Evolutionary conservation across 2,888 invertebrate species (phyloP).

Genomic region (Acanthosepion lycidas): DNA sequence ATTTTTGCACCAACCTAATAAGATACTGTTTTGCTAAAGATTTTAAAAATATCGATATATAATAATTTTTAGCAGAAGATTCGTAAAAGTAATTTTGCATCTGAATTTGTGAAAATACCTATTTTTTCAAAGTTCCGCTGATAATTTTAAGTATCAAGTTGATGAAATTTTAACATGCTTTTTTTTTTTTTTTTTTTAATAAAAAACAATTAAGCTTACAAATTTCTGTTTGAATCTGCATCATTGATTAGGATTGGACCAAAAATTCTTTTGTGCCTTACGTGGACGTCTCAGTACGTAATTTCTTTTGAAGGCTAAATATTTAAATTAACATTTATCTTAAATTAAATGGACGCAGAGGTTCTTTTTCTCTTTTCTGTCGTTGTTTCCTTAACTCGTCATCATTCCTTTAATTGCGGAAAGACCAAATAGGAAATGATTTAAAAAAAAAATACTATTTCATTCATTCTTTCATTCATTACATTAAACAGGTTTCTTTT

Average conservation of each 20-base stretch:
- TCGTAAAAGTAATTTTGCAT: no score
- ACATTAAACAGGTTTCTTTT: not conserved
- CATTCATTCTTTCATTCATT: constrained; percentile 16
- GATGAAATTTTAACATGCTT: no score
- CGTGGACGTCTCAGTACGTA: not conserved
- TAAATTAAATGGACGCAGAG: not conserved
- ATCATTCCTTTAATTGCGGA: not conserved
- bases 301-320: not conserved
- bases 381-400: not conserved
- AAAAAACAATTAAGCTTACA: no score
- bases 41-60: no score
- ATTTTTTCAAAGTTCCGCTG: no score
- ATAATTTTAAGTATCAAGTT: no score
- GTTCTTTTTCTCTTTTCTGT: not conserved
- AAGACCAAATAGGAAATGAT: not conserved
- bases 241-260: not conserved
- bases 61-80: no score
- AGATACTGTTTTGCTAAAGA: no score
- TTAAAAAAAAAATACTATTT: not conserved
- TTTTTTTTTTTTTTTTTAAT: no score
- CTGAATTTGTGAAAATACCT: no score
- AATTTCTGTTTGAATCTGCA: no score
- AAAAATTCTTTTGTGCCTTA: not conserved
- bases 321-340: not conserved
- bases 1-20: no score